Conservation (phyloP, 2,888 invertebrate species). For the Oscheius sp. region DNA sequence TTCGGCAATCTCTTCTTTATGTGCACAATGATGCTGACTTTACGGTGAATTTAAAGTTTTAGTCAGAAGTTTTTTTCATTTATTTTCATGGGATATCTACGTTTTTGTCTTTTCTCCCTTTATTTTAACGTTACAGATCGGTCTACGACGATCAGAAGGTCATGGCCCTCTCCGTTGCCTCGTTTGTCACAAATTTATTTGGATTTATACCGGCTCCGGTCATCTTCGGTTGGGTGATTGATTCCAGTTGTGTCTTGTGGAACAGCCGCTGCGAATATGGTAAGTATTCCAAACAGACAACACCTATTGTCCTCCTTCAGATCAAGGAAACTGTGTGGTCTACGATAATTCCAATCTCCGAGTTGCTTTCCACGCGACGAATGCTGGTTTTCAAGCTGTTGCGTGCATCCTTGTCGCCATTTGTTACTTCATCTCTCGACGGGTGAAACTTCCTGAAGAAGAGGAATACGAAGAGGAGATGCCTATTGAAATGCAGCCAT, state of each 20-base stretch:
- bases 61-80: background rate
- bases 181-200: slow-evolving; percentile 62
- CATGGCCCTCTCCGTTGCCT: slow-evolving; percentile 64
- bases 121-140: slow-evolving; percentile 45
- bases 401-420: slow-evolving; percentile 52
- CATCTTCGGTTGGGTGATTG: slow-evolving; percentile 63
- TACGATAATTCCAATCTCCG: slow-evolving; percentile 64
- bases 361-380: slow-evolving; percentile 58
- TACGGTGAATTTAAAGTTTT: slow-evolving; percentile 18
- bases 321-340: slow-evolving; percentile 63
- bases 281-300: too few species aligned
- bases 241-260: slow-evolving; percentile 60
- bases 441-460: slow-evolving; percentile 57
- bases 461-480: slow-evolving; percentile 44
- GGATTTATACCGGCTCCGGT: slow-evolving; percentile 69
- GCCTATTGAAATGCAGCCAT: slow-evolving; percentile 23
- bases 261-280: slow-evolving; percentile 58
- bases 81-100: too few species aligned
- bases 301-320: slow-evolving; percentile 38
- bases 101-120: too few species aligned
- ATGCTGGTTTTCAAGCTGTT: slow-evolving; percentile 54
- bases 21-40: slow-evolving; percentile 67
- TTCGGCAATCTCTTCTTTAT: slow-evolving; percentile 68
- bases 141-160: slow-evolving; percentile 65
- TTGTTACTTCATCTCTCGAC: slow-evolving; percentile 54